These are phyloP conservation scores for Gari tellinella DNA, from an alignment of 2,888 invertebrate species.

Conservation along the genomic window DNA sequence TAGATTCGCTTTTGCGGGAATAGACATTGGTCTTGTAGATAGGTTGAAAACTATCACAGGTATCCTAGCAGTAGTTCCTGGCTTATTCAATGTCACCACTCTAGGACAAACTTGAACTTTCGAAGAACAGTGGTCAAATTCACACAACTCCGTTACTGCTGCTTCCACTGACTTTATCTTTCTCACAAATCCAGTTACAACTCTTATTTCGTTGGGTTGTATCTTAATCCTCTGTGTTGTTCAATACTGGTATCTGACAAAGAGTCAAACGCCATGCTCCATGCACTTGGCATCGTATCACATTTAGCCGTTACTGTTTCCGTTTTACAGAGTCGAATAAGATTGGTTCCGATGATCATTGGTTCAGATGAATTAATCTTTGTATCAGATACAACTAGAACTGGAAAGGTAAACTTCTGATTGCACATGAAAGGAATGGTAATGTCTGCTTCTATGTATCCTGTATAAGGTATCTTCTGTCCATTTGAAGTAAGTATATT, in stretches of 20 bases:
- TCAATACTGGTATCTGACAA: not conserved
- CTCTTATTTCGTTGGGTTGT: constrained; percentile 18
- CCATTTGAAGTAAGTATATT: too few species aligned
- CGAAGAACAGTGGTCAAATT: not conserved
- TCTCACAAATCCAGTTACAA: constrained; percentile 23
- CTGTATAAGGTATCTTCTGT: too few species aligned
- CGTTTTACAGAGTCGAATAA: too few species aligned
- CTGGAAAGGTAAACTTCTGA: too few species aligned
- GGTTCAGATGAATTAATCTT: too few species aligned
- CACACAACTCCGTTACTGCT: constrained; percentile 22
- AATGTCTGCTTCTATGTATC: too few species aligned
- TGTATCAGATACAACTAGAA: too few species aligned
- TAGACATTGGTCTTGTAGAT: constrained; percentile 8
- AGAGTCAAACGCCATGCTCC: too few species aligned
- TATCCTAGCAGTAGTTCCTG: constrained; percentile 22
- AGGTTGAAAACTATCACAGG: constrained; percentile 26
- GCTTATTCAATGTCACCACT: constrained; percentile 13
- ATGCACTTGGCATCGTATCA: too few species aligned
- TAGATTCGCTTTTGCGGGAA: constrained; percentile 16
- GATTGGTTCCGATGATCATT: too few species aligned
- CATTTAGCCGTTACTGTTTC: too few species aligned
- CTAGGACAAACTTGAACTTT: constrained; percentile 20
- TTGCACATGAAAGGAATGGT: too few species aligned
- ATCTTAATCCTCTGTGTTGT: constrained; percentile 13
- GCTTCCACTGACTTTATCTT: constrained; percentile 12